Base-by-base conservation (phyloP, 2,113 vertebrate genomes). In the Platysteira castanea region DNA sequence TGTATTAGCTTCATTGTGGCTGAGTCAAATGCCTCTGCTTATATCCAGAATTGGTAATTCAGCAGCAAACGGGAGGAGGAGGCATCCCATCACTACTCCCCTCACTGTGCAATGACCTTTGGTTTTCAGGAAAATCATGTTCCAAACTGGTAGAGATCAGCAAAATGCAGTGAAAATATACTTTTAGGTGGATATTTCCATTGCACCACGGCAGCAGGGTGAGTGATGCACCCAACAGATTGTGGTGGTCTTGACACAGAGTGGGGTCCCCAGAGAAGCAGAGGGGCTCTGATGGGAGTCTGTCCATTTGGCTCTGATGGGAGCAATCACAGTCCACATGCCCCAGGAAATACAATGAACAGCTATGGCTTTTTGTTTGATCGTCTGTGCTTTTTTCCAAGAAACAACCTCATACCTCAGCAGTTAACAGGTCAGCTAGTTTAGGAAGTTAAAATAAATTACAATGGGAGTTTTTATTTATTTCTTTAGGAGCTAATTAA, bases 401-500 rank as follows among this genome's bases (percentile, higher is more conserved):
- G 46, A 69, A 96, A 64, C 4, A 2, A 65, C 49, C 49, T 92
- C 42, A 49, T 57, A 50, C 28, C 41, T 87, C 60, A 93, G 50
- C 42, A 63, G 52, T 64, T 54, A 84, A 65, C 54, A 89, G 37
- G 31, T 87, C 49, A 33, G 39, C 23, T 93, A 39, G 2, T 63
- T 79, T 61, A 91, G 49, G 52, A 84, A 76, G 19, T 49, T 47
- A 83, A 53, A 88, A 93, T 83, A 86, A 92, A 78, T 89, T 82
- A 82, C 39, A 83, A 11, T 35, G 26, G 13, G 26, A 56, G 37
- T 49, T 44, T 85, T 9, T 3, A 86, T 53, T 53, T 6, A 74
- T 94, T 93, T 94, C 9, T 93, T 89, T 67, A 83, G 53, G 53
- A 89, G 46, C 42, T 57, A 93, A 95, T 85, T 89, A 82, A 78